Evolutionary conservation across 2,113 vertebrate species (phyloP), one percentile per base, ranked within the genome.

Genomic region (Pycnonotus jocosus): DNA sequence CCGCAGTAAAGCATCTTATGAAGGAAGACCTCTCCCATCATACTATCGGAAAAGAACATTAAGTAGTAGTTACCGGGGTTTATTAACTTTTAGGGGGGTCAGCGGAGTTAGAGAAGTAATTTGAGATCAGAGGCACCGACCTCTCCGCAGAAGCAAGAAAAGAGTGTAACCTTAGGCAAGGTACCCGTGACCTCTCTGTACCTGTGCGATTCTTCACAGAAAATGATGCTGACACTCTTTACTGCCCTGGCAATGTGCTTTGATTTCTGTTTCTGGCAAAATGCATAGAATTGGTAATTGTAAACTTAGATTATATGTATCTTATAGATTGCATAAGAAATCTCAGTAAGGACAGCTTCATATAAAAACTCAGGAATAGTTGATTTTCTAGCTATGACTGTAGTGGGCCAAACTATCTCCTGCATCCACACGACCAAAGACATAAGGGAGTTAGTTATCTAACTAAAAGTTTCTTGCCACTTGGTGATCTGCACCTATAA

Each of bases 381-480:
- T 76, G 33, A 31, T 80, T 54, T 88, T 78, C 54, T 58, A 50
- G 5, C 58, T 42, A 1, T 33, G 38, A 10, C 27, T 53, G 14
- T 24, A 50, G 28, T 0, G 1, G 33, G 30, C 44, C 70, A 47
- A 14, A 11, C 51, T 31, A 6, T 27, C 28, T 4, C 6, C 42
- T 76, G 33, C 37, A 22, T 12, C 47, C 17, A 4, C 15, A 2
- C 33, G n/a, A 11, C 70, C 23, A 60, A 80, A 60, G 31, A 23
- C 20, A 7, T 13, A 17, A 44, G 21, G 8, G 13, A 48, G 17
- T 35, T 53, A 24, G 12, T 65, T 54, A 42, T 5, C 17, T 38
- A 40, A 57, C 24, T 40, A 69, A 56, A 68, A 45, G 30, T 38
- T 77, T 65, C 42, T 69, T 51, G 27, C 40, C 22, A 8, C 14